These are phyloP conservation scores for Epizoanthus illoricatus DNA, from an alignment of 92 coral and sea anemone species.

Conservation along the genomic window DNA sequence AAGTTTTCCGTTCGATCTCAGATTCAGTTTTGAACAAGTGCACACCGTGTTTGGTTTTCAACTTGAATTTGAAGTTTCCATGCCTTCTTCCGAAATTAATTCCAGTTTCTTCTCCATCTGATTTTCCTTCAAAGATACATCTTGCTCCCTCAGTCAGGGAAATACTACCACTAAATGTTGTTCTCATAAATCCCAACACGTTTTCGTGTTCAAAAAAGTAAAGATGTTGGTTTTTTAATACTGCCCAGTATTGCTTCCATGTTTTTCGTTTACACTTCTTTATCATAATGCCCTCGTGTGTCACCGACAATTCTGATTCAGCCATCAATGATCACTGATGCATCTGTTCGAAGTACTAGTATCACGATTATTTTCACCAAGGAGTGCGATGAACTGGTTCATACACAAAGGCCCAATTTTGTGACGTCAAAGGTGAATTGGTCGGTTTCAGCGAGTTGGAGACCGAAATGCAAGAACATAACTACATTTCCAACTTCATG, in stretches of 20 bases:
- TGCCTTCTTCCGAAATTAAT: not conserved
- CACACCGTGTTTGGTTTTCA: constrained; percentile 69
- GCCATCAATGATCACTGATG: not conserved
- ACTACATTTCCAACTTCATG: too few relatives aligned
- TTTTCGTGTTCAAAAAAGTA: constrained; percentile 51
- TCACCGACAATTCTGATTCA: not conserved
- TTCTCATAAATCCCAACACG: constrained; percentile 10
- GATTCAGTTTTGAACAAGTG: constrained; percentile 72
- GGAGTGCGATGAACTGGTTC: too few relatives aligned
- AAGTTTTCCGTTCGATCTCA: constrained; percentile 52
- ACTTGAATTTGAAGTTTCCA: constrained; percentile 59
- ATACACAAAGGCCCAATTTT: too few relatives aligned
- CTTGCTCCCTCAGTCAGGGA: constrained; percentile 56
- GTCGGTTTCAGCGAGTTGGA: too few relatives aligned
- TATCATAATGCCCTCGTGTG: constrained; percentile 52
- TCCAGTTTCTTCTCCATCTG: not conserved
- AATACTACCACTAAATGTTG: constrained; percentile 62
- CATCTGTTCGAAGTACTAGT: too few relatives aligned
- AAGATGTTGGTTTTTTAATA: constrained; percentile 53
- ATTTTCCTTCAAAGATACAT: constrained; percentile 46
- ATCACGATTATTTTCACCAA: not conserved
- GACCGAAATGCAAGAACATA: too few relatives aligned
- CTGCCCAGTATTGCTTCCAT: constrained; percentile 76
- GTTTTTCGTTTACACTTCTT: constrained; percentile 74
- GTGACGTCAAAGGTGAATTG: too few relatives aligned